These are phyloP conservation scores for Pogonus chalceus DNA, from an alignment of 1,140 invertebrate genomes.

Conservation along the genomic window DNA sequence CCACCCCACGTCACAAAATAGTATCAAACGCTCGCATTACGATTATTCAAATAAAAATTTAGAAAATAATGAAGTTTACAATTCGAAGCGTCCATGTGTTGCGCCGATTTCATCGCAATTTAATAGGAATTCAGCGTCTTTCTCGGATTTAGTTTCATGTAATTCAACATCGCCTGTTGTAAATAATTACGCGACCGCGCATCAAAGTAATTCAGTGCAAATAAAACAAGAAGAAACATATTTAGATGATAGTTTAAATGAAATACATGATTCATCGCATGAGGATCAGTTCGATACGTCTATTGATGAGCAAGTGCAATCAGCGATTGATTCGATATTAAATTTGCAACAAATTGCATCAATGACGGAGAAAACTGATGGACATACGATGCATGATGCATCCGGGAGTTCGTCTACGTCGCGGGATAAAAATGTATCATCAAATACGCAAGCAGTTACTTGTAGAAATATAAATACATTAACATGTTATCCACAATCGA, in stretches of 20 bases:
- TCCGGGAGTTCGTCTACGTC: background rate
- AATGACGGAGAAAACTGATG: background rate
- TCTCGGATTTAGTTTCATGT: background rate
- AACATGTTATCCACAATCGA: background rate
- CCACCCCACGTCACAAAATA: background rate
- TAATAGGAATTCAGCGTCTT: background rate
- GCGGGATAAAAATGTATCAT: background rate
- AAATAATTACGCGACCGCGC: too few species aligned
- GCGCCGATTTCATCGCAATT: background rate
- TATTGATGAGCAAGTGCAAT: conserved; percentile 65
- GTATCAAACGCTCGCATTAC: conserved; percentile 12
- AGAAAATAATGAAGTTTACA: background rate
- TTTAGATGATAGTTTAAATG: conserved; percentile 15
- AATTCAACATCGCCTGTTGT: background rate
- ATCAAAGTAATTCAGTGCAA: too few species aligned
- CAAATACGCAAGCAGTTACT: background rate
- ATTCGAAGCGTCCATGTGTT: background rate
- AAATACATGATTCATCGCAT: too few species aligned
- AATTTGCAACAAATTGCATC: conserved; percentile 47
- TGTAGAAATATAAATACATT: background rate
- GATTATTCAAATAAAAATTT: background rate
- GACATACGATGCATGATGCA: background rate
- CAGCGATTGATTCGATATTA: conserved; percentile 66
- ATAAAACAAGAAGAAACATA: conserved; percentile 1
- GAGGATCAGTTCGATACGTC: conserved; percentile 47